Conservation (phyloP, 35 echinoderm and acorn worm genomes). For the Ophiothrix spiculata region DNA sequence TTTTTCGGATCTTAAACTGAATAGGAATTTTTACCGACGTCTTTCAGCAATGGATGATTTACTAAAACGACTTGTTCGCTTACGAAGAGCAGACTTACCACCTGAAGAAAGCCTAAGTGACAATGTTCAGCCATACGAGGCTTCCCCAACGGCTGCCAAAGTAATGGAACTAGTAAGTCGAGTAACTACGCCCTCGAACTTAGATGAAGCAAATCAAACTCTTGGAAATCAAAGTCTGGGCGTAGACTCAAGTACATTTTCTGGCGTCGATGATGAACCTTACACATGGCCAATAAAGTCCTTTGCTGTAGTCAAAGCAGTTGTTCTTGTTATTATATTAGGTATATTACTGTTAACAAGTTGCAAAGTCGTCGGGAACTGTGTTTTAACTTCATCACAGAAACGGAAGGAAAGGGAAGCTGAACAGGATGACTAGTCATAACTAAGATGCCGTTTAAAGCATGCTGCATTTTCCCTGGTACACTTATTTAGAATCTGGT, state of each 20-base stretch:
- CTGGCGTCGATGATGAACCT: conserved; percentile 20
- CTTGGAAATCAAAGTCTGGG: neutral
- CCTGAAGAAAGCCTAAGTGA: neutral
- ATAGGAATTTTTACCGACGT: too few relatives aligned
- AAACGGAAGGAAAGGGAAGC: neutral
- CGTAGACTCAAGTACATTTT: neutral
- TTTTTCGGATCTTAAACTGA: too few relatives aligned
- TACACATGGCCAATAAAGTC: conserved; percentile 44
- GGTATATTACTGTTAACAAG: conserved; percentile 44
- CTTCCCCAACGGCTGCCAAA: neutral
- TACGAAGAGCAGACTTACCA: conserved; percentile 15
- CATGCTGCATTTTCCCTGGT: too few relatives aligned
- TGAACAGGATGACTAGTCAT: too few relatives aligned
- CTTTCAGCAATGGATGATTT: conserved; percentile 36
- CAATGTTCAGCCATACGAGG: neutral
- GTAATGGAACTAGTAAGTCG: conserved; percentile 1
- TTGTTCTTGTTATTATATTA: conserved; percentile 43
- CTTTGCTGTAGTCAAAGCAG: conserved; percentile 55
- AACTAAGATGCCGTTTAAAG: too few relatives aligned
- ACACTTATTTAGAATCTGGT: too few relatives aligned
- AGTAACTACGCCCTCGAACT: conserved; percentile 17
- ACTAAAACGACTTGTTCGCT: conserved; percentile 14
- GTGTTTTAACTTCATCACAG: neutral
- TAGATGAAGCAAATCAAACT: conserved; percentile 16
- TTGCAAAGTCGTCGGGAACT: conserved; percentile 37